Evolutionary conservation across 2,113 vertebrate genomes (phyloP).

Genomic region (Platysteira castanea): DNA sequence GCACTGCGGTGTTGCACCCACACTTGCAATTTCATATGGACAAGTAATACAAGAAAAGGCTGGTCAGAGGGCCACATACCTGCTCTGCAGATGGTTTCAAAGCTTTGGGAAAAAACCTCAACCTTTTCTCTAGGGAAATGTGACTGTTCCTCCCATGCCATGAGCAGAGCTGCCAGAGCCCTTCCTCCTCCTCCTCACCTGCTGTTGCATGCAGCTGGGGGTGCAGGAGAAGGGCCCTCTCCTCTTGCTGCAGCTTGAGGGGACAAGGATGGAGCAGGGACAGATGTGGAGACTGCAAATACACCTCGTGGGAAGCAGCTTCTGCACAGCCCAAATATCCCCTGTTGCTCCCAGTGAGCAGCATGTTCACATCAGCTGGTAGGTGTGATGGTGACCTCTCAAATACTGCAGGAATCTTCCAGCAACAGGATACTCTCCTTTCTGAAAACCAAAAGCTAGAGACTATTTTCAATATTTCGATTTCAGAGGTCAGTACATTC

Average conservation of each 20-base stretch:
- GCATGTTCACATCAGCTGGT: not conserved
- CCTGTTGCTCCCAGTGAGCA: not conserved
- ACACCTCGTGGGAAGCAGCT: not conserved
- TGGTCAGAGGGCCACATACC: not conserved
- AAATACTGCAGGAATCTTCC: not conserved
- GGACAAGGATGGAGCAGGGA: not conserved
- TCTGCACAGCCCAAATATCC: not conserved
- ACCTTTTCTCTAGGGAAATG: not conserved
- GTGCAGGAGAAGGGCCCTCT: not conserved
- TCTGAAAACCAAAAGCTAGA: not conserved
- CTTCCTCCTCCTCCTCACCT: not conserved
- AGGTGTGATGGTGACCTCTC: not conserved
- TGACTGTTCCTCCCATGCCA: not conserved
- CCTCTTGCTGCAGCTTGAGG: not conserved
- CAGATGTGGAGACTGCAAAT: accelerated
- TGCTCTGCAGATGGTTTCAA: not conserved
- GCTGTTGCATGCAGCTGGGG: accelerated
- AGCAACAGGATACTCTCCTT: not conserved
- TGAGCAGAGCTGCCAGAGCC: not conserved
- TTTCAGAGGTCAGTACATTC: not conserved
- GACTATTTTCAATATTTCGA: not conserved
- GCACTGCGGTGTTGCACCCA: accelerated
- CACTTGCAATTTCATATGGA: accelerated
- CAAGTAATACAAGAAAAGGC: not conserved
- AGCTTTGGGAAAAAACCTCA: not conserved